Evolutionary conservation across 2,113 vertebrate genomes (phyloP).

Genomic region (Aldabrachelys gigantea): DNA sequence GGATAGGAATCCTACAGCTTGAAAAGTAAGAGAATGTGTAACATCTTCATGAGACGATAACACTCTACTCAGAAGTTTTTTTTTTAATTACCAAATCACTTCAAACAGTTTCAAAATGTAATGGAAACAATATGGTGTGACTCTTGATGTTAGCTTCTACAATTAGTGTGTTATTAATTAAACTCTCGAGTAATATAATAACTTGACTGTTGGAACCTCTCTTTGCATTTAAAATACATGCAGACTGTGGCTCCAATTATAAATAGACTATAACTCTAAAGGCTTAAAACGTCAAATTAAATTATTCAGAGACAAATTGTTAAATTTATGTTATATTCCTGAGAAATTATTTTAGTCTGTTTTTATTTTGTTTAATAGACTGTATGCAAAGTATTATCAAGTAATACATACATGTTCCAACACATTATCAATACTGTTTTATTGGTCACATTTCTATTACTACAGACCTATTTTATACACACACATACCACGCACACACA

Average conservation of each 20-base stretch:
- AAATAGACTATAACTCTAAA: constrained; percentile 67
- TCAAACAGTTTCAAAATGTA: constrained; percentile 75
- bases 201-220: constrained; percentile 76
- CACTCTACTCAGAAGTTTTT: constrained; percentile 40
- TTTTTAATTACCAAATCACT: constrained; percentile 73
- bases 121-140: constrained; percentile 76
- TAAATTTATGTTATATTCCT: constrained; percentile 36
- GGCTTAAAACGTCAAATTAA: constrained; percentile 62
- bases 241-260: constrained; percentile 75
- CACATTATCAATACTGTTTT: background rate
- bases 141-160: constrained; percentile 73
- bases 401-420: background rate
- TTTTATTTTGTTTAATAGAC: background rate
- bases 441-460: background rate
- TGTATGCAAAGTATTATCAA: background rate
- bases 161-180: constrained; percentile 83
- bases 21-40: constrained; percentile 3
- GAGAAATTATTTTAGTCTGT: background rate
- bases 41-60: constrained; percentile 49
- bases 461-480: rapidly evolving
- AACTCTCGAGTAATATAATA: constrained; percentile 77
- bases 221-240: constrained; percentile 78
- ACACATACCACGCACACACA: rapidly evolving
- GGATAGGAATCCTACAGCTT: background rate
- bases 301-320: constrained; percentile 69